Percentiles rank a stretch among this genome's conserved stretches.
phyloP scores from a whole-genome alignment of 2,797 vertebrate genomes.

The Lutjanus campechanus region DNA sequence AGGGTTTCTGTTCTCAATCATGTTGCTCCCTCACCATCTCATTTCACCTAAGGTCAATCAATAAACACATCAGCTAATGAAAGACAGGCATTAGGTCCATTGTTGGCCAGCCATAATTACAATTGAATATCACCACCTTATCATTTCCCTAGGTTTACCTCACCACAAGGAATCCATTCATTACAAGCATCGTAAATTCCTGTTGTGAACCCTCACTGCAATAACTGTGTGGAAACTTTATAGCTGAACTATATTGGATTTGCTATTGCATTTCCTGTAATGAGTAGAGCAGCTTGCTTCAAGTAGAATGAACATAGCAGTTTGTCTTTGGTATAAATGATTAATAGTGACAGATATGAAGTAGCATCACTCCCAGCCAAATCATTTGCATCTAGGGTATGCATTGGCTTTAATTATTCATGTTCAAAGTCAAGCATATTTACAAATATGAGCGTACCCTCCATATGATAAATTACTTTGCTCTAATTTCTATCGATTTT shows the following conservation, averaged over 20 bases:
- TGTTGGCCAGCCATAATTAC: conserved; percentile 54
- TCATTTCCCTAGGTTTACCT: conserved; percentile 36
- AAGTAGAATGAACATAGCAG: conserved; percentile 62
- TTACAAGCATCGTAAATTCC: conserved; percentile 54
- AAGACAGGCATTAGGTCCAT: conserved; percentile 32
- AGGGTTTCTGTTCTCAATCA: conserved; percentile 26
- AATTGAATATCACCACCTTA: conserved; percentile 49
- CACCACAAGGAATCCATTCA: conserved; percentile 36
- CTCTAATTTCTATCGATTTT: conserved; percentile 33
- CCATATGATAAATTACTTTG: conserved; percentile 43
- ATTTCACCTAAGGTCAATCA: conserved; percentile 17
- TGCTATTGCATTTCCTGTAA: conserved; percentile 65
- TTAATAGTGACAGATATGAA: conserved; percentile 78
- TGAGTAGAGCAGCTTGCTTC: conserved; percentile 57
- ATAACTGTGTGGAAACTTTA: conserved; percentile 52
- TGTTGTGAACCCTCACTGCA: conserved; percentile 36
- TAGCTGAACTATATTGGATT: conserved; percentile 53
- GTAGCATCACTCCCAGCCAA: conserved; percentile 67
- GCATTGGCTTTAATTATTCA: conserved; percentile 68
- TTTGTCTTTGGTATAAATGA: conserved; percentile 70
- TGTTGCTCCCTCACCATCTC: background rate
- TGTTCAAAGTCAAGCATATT: conserved; percentile 61
- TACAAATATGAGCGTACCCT: conserved; percentile 53
- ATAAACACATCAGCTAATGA: conserved; percentile 46
- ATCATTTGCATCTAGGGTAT: conserved; percentile 67